Evolutionary conservation across 2,888 invertebrate genomes (phyloP).

Genomic region (Hetaerina titia): DNA sequence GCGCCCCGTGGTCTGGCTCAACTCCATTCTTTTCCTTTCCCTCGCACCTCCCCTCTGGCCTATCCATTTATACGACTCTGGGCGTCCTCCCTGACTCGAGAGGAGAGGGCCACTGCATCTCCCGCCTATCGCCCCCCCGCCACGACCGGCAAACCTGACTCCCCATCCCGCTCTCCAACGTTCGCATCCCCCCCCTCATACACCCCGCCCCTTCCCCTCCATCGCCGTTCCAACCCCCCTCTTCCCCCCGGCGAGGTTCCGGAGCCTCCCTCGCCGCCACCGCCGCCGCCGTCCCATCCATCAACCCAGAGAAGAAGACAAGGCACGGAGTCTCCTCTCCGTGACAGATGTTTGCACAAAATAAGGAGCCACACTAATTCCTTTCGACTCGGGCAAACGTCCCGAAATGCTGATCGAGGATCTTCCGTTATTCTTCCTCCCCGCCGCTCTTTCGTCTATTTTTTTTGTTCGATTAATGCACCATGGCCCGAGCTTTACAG

Average conservation of each 20-base stretch:
- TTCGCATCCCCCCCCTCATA: neutral
- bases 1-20: neutral
- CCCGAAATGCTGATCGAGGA: neutral
- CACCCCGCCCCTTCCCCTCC: neutral
- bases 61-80: neutral
- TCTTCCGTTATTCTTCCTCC: conserved; percentile 7
- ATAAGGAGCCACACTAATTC: conserved; percentile 29
- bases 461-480: conserved; percentile 23
- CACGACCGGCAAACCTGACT: neutral
- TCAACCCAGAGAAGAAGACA: conserved; percentile 23
- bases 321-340: neutral
- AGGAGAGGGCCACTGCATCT: neutral
- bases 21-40: neutral
- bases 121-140: neutral
- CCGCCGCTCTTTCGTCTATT: neutral
- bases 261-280: neutral
- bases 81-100: neutral
- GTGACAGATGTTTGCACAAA: conserved; percentile 61
- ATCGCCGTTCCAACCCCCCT: neutral
- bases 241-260: too few species aligned
- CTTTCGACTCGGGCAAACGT: conserved; percentile 20
- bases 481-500: neutral
- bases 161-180: neutral
- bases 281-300: conserved; percentile 17
- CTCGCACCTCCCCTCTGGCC: neutral